Evolutionary conservation across 2,888 invertebrate genomes (phyloP).

Genomic region (Drosophila mimica): DNA sequence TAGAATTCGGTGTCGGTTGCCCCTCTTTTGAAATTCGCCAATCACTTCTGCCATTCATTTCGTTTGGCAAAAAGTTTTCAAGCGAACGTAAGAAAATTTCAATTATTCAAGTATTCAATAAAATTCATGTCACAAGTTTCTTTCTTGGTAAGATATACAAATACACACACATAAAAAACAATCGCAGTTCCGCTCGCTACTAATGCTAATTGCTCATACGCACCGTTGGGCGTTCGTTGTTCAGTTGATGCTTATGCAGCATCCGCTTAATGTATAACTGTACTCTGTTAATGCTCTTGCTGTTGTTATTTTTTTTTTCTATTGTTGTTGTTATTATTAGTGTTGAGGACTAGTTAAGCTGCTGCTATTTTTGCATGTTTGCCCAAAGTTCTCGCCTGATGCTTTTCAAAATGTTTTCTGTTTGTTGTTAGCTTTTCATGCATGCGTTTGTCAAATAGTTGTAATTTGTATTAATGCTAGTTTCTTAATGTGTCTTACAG

Average conservation of each 20-base stretch:
- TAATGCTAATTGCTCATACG: conserved; percentile 69
- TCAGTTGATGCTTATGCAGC: conserved; percentile 30
- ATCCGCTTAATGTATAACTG: conserved; percentile 25
- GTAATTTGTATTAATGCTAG: conserved; percentile 24
- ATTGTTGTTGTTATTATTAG: conserved; percentile 19
- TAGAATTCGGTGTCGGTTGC: conserved; percentile 34
- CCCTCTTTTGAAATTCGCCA: conserved; percentile 27
- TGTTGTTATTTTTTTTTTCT: conserved; percentile 6
- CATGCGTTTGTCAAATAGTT: conserved; percentile 7
- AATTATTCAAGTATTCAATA: conserved; percentile 41
- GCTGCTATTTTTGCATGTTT: conserved; percentile 40
- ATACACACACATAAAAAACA: conserved; percentile 15
- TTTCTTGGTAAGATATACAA: conserved; percentile 37
- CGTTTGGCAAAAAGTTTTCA: conserved; percentile 7
- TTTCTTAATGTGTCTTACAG: conserved; percentile 68
- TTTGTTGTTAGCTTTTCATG: conserved; percentile 20
- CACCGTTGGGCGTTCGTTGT: conserved; percentile 62
- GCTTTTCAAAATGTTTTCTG: conserved; percentile 10
- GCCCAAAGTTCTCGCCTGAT: conserved; percentile 24
- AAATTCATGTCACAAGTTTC: conserved; percentile 34
- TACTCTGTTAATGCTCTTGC: conserved; percentile 21
- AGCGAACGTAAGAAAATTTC: conserved; percentile 24
- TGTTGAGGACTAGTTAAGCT: conserved; percentile 17
- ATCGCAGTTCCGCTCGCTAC: conserved; percentile 30
- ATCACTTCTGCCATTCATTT: conserved; percentile 17